Conservation (phyloP, 92 coral and sea anemone genomes). For the Epizoanthus fatuus region DNA sequence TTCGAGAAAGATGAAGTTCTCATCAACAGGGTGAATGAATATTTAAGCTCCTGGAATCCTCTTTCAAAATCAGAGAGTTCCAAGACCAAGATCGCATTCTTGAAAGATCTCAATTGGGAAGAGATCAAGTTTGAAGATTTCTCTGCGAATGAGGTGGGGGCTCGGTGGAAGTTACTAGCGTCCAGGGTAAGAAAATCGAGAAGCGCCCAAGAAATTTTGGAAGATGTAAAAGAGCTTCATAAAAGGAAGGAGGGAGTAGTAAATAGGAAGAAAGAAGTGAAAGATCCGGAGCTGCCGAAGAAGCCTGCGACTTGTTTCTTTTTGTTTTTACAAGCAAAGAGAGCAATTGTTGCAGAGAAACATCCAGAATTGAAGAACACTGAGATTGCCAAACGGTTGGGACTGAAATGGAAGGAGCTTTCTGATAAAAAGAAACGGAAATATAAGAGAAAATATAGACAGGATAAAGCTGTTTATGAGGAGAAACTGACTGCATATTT, state of each 20-base stretch:
- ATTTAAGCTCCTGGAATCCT: slow-evolving; percentile 2
- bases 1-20: slow-evolving; percentile 49
- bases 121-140: slow-evolving; percentile 48
- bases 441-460: slow-evolving; percentile 55
- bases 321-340: slow-evolving; percentile 40
- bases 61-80: slow-evolving; percentile 5
- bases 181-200: slow-evolving; percentile 68
- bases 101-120: slow-evolving; percentile 61
- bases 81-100: slow-evolving; percentile 15
- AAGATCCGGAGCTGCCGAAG: slow-evolving; percentile 50
- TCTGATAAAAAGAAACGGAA: slow-evolving; percentile 68
- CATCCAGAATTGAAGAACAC: slow-evolving; percentile 40
- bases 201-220: slow-evolving; percentile 65
- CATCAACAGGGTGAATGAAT: slow-evolving; percentile 49
- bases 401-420: slow-evolving; percentile 69
- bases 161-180: slow-evolving; percentile 50
- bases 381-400: slow-evolving; percentile 50
- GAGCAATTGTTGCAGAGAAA: slow-evolving; percentile 35
- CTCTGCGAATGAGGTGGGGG: slow-evolving; percentile 41
- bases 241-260: not conserved
- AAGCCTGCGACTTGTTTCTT: slow-evolving; percentile 60
- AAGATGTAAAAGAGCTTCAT: slow-evolving; percentile 35
- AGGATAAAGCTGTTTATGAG: slow-evolving; percentile 50
- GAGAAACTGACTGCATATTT: slow-evolving; percentile 53
- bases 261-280: not conserved